Evolutionary conservation across 1,140 invertebrate genomes (phyloP).

Genomic region (Drosophila nikananu): DNA sequence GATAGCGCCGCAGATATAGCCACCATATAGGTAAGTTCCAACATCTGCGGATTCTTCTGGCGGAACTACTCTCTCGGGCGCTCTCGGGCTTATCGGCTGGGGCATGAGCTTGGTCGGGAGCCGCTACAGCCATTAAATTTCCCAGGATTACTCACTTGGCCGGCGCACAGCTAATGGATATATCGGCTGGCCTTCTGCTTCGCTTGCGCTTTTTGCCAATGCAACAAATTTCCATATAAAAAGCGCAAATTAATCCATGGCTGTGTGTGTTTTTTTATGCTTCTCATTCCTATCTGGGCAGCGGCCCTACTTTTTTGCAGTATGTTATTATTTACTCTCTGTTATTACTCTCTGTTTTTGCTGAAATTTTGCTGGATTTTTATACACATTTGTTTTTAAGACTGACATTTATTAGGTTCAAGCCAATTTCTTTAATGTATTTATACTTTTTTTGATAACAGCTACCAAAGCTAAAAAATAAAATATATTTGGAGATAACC

Average conservation of each 20-base stretch:
- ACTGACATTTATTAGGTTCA: not conserved
- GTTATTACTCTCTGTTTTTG: conserved; percentile 13
- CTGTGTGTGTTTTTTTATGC: conserved; percentile 22
- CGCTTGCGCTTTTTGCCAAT: conserved; percentile 34
- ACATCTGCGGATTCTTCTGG: conserved; percentile 6
- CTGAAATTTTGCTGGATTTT: conserved; percentile 18
- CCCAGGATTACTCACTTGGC: conserved; percentile 7
- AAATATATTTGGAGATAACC: not conserved
- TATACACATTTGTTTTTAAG: conserved; percentile 9
- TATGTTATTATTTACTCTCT: conserved; percentile 17
- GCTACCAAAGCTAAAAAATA: not conserved
- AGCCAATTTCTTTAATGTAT: not conserved
- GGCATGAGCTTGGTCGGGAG: not conserved
- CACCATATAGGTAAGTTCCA: conserved; percentile 26
- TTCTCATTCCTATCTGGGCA: conserved; percentile 15
- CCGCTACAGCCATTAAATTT: not conserved
- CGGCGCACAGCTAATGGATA: conserved; percentile 1
- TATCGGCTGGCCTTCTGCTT: conserved; percentile 29
- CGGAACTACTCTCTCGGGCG: conserved; percentile 6
- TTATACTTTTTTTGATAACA: not conserved
- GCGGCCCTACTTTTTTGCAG: conserved; percentile 12
- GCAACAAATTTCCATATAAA: conserved; percentile 47
- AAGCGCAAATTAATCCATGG: conserved; percentile 49
- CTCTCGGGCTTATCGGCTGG: not conserved
- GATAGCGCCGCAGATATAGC: conserved; percentile 22